phyloP scores from a whole-genome alignment of 2,888 invertebrate species.

The Caenorhabditis sp. region DNA sequence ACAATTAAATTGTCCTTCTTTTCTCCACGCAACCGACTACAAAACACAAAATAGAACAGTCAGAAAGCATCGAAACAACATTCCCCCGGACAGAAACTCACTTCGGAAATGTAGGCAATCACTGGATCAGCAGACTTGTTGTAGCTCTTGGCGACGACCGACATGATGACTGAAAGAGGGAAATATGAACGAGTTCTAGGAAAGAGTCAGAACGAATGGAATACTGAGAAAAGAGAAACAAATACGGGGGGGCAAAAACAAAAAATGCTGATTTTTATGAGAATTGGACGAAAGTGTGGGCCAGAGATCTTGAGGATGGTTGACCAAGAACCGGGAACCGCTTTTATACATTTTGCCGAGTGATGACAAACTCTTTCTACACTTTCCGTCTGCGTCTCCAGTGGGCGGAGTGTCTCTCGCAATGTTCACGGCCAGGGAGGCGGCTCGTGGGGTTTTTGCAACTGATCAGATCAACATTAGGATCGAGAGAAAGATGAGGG shows the following conservation, averaged over 20 bases:
- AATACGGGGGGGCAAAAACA: neutral
- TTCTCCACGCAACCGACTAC: neutral
- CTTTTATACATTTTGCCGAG: conserved; percentile 36
- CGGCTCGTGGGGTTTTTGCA: conserved; percentile 23
- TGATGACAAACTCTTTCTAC: conserved; percentile 24
- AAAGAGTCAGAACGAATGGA: neutral
- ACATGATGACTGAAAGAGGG: conserved; percentile 20
- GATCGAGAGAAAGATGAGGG: neutral
- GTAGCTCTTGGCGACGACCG: conserved; percentile 69
- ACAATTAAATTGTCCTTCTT: neutral
- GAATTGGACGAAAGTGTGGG: no score
- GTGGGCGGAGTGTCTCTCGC: conserved; percentile 29
- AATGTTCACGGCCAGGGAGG: neutral
- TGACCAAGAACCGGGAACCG: neutral
- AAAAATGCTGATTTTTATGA: no score
- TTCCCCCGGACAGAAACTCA: neutral
- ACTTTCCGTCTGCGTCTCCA: conserved; percentile 30
- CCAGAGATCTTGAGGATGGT: no score
- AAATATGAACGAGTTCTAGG: neutral
- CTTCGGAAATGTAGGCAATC: conserved; percentile 70
- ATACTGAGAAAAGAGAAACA: neutral
- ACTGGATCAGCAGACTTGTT: conserved; percentile 66
- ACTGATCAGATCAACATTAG: conserved; percentile 16
- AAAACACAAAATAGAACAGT: neutral
- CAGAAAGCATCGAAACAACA: conserved; percentile 3